Percentiles rank a stretch among this genome's conserved stretches.
These are phyloP conservation scores for Drosophila multiciliata DNA, from an alignment of 2,888 invertebrate genomes.

Conservation along the genomic window DNA sequence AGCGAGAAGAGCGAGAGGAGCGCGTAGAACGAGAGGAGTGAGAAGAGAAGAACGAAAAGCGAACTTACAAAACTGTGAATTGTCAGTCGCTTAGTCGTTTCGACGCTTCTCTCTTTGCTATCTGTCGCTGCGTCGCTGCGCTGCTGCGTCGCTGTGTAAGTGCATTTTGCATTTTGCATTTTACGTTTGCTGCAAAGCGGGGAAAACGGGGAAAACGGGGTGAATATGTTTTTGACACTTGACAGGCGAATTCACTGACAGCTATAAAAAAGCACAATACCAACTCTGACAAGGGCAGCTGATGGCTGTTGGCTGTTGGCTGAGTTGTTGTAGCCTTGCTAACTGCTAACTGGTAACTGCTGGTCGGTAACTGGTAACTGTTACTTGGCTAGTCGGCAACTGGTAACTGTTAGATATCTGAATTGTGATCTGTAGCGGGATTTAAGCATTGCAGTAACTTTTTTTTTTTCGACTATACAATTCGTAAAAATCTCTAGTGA, in stretches of 20 bases:
- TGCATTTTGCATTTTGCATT: constrained; percentile 66
- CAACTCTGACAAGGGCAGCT: constrained; percentile 28
- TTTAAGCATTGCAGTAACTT: too few relatives aligned
- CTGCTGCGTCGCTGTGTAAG: constrained; percentile 49
- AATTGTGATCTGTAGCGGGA: too few relatives aligned
- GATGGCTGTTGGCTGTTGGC: constrained; percentile 16
- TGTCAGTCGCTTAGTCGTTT: constrained; percentile 16
- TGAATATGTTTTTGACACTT: constrained; percentile 76
- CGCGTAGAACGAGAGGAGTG: constrained; percentile 2
- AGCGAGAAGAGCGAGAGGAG: not conserved
- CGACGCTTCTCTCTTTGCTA: not conserved
- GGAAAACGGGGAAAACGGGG: constrained; percentile 2
- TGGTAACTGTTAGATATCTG: not conserved
- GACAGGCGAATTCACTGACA: constrained; percentile 77
- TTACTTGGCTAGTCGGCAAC: not conserved
- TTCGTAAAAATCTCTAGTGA: too few relatives aligned
- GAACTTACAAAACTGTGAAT: constrained; percentile 47
- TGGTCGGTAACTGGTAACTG: not conserved
- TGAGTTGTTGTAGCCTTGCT: not conserved
- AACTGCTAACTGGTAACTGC: constrained; percentile 5
- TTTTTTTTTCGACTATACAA: too few relatives aligned
- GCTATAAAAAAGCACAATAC: constrained; percentile 65
- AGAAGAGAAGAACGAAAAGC: not conserved
- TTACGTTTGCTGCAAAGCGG: too few relatives aligned
- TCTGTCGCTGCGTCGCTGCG: constrained; percentile 1